Base-by-base conservation (phyloP, 2,797 vertebrate genomes). In the Bradypus variegatus region DNA sequence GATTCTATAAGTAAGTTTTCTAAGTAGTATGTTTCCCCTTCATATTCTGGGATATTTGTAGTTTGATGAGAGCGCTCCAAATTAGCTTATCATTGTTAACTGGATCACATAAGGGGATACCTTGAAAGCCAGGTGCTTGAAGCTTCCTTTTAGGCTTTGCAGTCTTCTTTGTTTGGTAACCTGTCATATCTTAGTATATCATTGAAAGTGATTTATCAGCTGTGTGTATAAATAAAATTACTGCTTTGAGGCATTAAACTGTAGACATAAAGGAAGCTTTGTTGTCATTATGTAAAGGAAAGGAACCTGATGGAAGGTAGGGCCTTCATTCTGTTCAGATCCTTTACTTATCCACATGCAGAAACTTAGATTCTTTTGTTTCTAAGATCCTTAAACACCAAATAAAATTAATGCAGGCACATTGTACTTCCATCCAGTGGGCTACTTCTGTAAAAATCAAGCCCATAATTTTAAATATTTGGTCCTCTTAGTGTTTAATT, bases 281-380 rank as follows among this genome's bases (percentile, higher is more conserved):
- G 11, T 55, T 45, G 25, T 14, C n/a, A 21, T 38, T 92, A 8
- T 80, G 15, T 82, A 53, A 92, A 92, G 25, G 38, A 81, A 92
- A 53, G 16, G 48, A 82, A 76, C 19, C 41, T 25, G 36, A 31
- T 45, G 82, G 45, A 85, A 89, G 38, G 65, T 38, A 36, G 19
- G 45, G 31, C 19, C 75, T 93, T 86, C 18, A 72, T 86, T 95
- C 64, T 93, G 13, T 91, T 93, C 9, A 78, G 62, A 84, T 89
- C 38, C 19, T 84, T 75, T 90, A 77, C 21, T 70, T 88, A 77
- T 14, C 33, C 62, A 64, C 14, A 21, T 58, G 58, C 4, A 89
- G 79, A 95, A 86, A 78, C 72, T 33, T 91, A 13, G 53, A 77
- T 27, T 78, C 83, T 58, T 58, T 91, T 92, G 38, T 91, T 70